Conservation (phyloP, 2,113 vertebrate genomes). For the Bothrops jararaca region DNA sequence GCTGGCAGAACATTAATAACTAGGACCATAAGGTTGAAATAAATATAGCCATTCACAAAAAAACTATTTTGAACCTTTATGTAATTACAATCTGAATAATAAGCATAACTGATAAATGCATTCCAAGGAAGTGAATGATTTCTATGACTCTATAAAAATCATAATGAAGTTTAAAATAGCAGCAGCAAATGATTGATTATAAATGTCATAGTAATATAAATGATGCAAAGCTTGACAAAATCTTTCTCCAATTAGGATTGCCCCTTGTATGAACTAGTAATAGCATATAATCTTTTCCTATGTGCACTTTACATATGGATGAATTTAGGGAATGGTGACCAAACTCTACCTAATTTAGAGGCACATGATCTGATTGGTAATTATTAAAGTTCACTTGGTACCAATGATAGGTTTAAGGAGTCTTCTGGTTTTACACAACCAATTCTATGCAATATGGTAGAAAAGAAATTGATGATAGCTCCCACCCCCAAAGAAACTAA, state of each 20-base stretch:
- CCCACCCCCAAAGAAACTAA: not conserved
- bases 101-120: not conserved
- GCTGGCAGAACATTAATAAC: not conserved
- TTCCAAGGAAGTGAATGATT: not conserved
- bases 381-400: not conserved
- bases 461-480: not conserved
- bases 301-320: not conserved
- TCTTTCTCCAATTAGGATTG: not conserved
- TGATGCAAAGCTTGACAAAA: not conserved
- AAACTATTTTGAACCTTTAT: not conserved
- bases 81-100: not conserved
- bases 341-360: not conserved
- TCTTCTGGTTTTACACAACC: not conserved
- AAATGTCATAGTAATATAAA: not conserved
- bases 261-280: not conserved
- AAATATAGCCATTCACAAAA: not conserved
- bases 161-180: not conserved
- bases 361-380: not conserved
- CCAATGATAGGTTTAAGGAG: not conserved
- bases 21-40: constrained; percentile 5
- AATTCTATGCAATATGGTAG: not conserved
- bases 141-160: not conserved
- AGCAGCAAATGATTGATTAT: not conserved
- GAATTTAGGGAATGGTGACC: not conserved
- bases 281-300: not conserved